These are phyloP conservation scores for Acromyrmex heyeri DNA, from an alignment of 1,140 invertebrate species.

Conservation along the genomic window DNA sequence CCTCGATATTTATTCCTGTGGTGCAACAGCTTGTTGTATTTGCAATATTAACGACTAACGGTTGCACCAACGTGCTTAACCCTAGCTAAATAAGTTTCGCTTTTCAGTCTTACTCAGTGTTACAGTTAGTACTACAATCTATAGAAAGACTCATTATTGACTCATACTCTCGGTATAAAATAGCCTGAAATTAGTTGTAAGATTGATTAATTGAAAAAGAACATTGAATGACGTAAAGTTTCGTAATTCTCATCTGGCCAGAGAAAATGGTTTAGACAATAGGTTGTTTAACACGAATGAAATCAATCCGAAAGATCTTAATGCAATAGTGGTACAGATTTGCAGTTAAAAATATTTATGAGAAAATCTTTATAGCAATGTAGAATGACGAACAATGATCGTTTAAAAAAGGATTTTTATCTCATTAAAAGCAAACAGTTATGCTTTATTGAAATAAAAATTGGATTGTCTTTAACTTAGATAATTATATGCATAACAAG, in stretches of 20 bases:
- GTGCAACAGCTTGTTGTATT: slow-evolving; percentile 43
- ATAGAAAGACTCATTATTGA: slow-evolving; percentile 19
- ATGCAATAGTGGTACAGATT: neutral
- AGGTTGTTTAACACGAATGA: slow-evolving; percentile 8
- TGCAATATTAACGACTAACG: slow-evolving; percentile 51
- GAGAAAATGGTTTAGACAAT: neutral
- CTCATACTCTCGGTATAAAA: neutral
- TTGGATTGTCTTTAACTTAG: neutral
- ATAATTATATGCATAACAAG: neutral
- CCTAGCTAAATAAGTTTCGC: slow-evolving; percentile 47
- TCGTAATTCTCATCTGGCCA: slow-evolving; percentile 7
- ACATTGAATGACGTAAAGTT: slow-evolving; percentile 24
- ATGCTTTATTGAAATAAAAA: neutral
- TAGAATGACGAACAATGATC: neutral
- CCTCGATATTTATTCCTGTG: slow-evolving; percentile 59
- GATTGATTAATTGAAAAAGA: slow-evolving; percentile 24
- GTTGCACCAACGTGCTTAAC: slow-evolving; percentile 45
- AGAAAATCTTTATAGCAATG: neutral
- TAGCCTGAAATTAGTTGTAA: slow-evolving; percentile 21
- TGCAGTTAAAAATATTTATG: neutral
- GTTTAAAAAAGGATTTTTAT: neutral
- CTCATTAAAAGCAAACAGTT: neutral
- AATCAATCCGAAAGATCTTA: slow-evolving; percentile 33
- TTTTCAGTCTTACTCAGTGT: neutral
- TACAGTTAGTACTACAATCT: slow-evolving; percentile 16